Percentiles rank a stretch among this genome's conserved stretches.
Conservation (phyloP, 2,797 vertebrate genomes). For the Gadopsis bispinosus region DNA sequence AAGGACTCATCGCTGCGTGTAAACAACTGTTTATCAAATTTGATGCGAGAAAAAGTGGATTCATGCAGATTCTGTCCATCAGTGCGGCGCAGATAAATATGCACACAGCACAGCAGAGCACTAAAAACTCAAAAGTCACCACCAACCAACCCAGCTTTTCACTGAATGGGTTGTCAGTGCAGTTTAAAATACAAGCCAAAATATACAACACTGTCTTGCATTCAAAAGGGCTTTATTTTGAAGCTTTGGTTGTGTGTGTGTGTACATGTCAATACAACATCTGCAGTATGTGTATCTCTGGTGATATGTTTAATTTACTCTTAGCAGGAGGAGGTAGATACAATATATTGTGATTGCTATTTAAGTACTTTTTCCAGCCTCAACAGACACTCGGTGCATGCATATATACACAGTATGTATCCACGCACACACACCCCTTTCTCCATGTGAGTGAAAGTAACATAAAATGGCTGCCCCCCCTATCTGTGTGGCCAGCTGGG, state of each 20-base stretch:
- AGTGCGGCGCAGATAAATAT: constrained; percentile 37
- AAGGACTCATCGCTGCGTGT: neutral
- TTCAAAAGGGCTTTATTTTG: constrained; percentile 68
- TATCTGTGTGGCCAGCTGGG: constrained; percentile 80
- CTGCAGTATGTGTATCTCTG: constrained; percentile 8
- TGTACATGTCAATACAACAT: constrained; percentile 34
- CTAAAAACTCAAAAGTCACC: constrained; percentile 46
- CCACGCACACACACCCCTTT: constrained; percentile 40
- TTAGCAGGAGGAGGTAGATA: constrained; percentile 23
- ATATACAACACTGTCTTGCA: constrained; percentile 66
- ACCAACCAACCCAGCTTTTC: constrained; percentile 37
- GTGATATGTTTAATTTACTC: constrained; percentile 26
- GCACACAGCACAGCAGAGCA: constrained; percentile 34
- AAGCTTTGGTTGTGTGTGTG: constrained; percentile 52
- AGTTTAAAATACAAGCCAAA: constrained; percentile 64
- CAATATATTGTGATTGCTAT: constrained; percentile 47
- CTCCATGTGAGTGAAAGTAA: constrained; percentile 69
- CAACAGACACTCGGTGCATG: constrained; percentile 12
- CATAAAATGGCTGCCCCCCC: constrained; percentile 69
- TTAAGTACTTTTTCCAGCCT: constrained; percentile 31
- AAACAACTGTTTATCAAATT: constrained; percentile 36
- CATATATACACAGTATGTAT: constrained; percentile 8
- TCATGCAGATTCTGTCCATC: constrained; percentile 38
- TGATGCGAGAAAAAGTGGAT: constrained; percentile 35
- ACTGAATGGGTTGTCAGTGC: constrained; percentile 63